These are phyloP conservation scores for Dasyornis broadbenti DNA, from an alignment of 2,113 vertebrate species.

Conservation along the genomic window DNA sequence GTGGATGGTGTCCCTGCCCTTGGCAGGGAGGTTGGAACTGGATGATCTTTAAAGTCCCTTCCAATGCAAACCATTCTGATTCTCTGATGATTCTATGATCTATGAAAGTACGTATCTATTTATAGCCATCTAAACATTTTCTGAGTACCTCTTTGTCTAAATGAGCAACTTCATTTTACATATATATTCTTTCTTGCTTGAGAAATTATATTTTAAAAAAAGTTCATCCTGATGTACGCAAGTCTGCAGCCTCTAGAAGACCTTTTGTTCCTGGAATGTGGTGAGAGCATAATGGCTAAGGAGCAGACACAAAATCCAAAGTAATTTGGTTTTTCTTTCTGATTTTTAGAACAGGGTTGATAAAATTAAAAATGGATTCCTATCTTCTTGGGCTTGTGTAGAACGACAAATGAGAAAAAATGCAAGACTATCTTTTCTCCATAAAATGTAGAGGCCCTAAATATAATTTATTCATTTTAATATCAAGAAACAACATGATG, in stretches of 20 bases:
- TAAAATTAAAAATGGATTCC: background rate
- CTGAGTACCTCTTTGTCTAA: background rate
- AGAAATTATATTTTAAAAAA: background rate
- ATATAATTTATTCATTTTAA: background rate
- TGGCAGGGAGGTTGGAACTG: fast-evolving
- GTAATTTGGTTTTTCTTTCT: background rate
- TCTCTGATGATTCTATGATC: background rate
- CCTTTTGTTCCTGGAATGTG: background rate
- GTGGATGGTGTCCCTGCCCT: background rate
- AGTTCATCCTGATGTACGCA: background rate
- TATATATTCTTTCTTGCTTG: background rate
- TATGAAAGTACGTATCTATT: background rate
- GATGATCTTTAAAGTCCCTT: background rate
- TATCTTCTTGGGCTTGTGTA: background rate
- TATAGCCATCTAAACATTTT: background rate
- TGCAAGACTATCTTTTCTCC: background rate
- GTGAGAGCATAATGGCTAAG: background rate
- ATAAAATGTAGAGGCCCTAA: background rate
- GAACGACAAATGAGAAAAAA: background rate
- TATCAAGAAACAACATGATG: background rate
- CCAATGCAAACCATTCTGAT: background rate
- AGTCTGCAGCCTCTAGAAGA: background rate
- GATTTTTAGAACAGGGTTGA: background rate
- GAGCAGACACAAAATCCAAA: background rate
- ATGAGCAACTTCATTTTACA: background rate